Evolutionary conservation across 2,888 invertebrate species (phyloP).

Genomic region (Rhopalosiphum nymphaeae): DNA sequence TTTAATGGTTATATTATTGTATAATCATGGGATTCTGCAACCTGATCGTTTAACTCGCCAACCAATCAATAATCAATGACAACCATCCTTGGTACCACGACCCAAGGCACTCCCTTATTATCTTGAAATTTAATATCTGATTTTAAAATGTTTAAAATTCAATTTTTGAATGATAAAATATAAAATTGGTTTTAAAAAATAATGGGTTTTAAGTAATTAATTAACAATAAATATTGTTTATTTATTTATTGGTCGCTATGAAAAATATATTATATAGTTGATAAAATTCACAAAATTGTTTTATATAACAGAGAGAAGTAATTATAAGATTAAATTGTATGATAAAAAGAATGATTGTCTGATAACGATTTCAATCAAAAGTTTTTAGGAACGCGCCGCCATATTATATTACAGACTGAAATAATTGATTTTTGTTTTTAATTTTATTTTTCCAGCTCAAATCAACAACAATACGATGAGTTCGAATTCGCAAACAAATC

Average conservation of each 20-base stretch:
- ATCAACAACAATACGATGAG: slow-evolving; percentile 57
- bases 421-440: slow-evolving; percentile 1
- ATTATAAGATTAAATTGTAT: not conserved
- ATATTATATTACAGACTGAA: not conserved
- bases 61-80: too few species aligned
- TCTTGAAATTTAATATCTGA: not conserved
- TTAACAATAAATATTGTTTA: not conserved
- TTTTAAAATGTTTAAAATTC: not conserved
- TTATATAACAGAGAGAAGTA: not conserved
- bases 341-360: not conserved
- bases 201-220: not conserved
- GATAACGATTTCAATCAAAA: not conserved
- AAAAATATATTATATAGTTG: not conserved
- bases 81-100: too few species aligned
- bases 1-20: too few species aligned
- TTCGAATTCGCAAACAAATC: slow-evolving; percentile 60
- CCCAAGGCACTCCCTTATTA: not conserved
- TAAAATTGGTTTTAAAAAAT: not conserved
- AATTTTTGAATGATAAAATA: not conserved
- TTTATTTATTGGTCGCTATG: not conserved
- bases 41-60: too few species aligned
- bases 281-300: not conserved
- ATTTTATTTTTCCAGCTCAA: slow-evolving; percentile 34
- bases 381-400: not conserved
- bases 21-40: too few species aligned